Evolutionary conservation across 2,888 invertebrate genomes (phyloP), one percentile per base, ranked within the genome.

Genomic region (Tanypteryx hageni): DNA sequence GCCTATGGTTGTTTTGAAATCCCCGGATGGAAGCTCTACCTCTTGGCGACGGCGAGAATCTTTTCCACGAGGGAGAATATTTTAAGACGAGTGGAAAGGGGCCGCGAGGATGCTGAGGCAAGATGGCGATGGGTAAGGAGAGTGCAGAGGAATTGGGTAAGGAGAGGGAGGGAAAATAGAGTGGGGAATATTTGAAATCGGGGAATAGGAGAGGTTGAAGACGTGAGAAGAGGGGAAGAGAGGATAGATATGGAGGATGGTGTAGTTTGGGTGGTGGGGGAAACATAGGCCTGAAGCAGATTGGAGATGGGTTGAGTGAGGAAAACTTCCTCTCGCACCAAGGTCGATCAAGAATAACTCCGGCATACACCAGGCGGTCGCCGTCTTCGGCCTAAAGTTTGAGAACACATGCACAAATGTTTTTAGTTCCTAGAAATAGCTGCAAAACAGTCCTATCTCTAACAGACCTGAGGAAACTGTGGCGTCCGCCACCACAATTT

Each of bases 341-440:
- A 76, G 76, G 76, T 76, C 76, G 76, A 76, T 76, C 76, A 27
- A 76, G 76, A 76, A 76, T 76, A 76, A 22, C 76, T 76, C 22
- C 27, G 22, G 76, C 76, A 76, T 76, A 76, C 76, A 76, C 76
- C 76, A 76, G 76, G 76, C 76, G 76, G 76, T 76, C 76, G 76
- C 76, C 76, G 76, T 76, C 76, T 76, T 76, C 27, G 76, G 76
- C 27, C 76, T 27, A 76, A 76, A 76, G 76, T 76, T 76, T 76
- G 76, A 44, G 76, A 76, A 76, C 76, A 76, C 76, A 76, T 13
- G 76, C 76, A 27, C 76, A 27, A 76, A 76, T 76, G 76, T 76
- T 76, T 76, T n/a, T 76, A 22, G 76, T 27, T 27, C 76, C 27
- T 11, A 27, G 76, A 22, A 27, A 2, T 22, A 27, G 18, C 76